Conservation (phyloP, 2,888 invertebrate species). For the Euplexia lucipara region DNA sequence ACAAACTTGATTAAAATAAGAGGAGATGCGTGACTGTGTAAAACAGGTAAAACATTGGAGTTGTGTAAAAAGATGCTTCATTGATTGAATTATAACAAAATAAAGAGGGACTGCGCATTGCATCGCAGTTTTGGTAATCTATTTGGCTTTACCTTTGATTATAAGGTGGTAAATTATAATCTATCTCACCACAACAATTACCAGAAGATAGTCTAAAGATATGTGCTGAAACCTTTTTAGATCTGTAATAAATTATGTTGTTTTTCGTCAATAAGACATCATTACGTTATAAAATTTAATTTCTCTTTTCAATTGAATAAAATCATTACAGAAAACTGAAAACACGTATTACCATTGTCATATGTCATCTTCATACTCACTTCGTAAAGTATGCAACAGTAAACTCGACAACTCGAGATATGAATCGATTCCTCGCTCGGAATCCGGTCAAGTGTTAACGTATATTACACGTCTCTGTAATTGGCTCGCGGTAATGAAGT, state of each 20-base stretch:
- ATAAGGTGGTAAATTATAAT: no score
- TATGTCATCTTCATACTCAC: constrained; percentile 20
- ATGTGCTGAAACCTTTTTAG: no score
- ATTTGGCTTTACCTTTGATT: no score
- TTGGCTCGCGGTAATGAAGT: constrained; percentile 79
- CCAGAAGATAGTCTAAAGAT: no score
- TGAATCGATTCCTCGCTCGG: constrained; percentile 61
- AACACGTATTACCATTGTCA: neutral
- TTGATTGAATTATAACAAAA: no score
- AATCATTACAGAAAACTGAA: neutral
- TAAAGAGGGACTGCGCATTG: no score
- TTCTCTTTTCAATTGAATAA: no score
- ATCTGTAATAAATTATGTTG: no score
- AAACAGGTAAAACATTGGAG: neutral
- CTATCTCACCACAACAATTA: no score
- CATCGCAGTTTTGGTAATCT: no score
- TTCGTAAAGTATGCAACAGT: constrained; percentile 50
- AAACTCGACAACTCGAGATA: constrained; percentile 54
- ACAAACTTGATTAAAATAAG: constrained; percentile 11
- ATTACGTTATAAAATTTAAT: neutral
- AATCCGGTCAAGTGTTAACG: constrained; percentile 73
- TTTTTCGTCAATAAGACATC: no score
- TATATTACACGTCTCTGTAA: constrained; percentile 74
- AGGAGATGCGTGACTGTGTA: neutral
- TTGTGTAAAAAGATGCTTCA: no score